Evolutionary conservation across 2,797 vertebrate species (phyloP), one percentile per base, ranked within the genome.

Genomic region (Takifugu ocellatus): DNA sequence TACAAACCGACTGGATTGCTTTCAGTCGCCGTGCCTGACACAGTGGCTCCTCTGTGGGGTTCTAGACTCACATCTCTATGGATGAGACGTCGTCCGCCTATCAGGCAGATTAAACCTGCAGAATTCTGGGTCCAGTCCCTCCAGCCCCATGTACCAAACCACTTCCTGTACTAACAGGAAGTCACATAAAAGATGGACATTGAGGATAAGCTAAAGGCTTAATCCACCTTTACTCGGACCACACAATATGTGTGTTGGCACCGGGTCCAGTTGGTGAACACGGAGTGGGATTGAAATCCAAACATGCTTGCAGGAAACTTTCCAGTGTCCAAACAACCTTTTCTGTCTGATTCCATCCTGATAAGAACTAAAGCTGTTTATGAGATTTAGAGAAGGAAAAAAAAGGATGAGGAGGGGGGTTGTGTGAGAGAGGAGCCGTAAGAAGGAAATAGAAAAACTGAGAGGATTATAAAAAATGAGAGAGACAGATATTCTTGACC

Each of bases 351-450:
- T 88, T 74, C 81, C 67, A 77, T 76, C 68, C 77, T 54, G 83
- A 85, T 90, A 90, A 91, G 81, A 82, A 70, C 72, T 71, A 87
- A 91, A 90, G 84, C 88, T 79, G 85, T 88, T 90, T 89, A 86
- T 42, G 66, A 86, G 84, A 78, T 86, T 86, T 81, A 70, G 71
- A 63, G 63, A 81, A 83, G 62, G 63, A 81, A 61, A 71, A 56
- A 27, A 33, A 10, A 56, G 49, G 17, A 16, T 6, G 12, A 1
- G 50, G 25, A 57, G n/a, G 54, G 52, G 42, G 36, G 36, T 39
- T 39, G 36, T 39, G 36, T 39, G 45, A 63, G 62, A 68, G 47
- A n/a, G 39, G 51, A 47, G 66, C 65, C 63, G 46, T 42, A 47
- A 61, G 54, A 64, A 51, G 52, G 58, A 52, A n/a, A 64, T 59